Evolutionary conservation across 2,888 invertebrate species (phyloP).

Genomic region (Liopterus haemorrhoidalis): DNA sequence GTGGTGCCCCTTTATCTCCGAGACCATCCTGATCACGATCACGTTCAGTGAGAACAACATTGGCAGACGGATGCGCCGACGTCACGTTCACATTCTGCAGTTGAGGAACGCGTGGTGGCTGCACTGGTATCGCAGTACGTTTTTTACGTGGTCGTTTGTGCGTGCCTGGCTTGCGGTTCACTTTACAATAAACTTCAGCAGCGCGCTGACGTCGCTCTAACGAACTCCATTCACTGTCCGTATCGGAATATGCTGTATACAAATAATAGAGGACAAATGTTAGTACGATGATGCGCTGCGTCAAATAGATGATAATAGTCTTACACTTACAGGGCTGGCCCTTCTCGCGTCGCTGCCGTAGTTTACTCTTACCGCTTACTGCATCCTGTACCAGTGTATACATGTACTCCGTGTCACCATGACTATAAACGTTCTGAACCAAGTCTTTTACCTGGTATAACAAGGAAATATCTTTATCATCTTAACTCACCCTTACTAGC

Average conservation of each 20-base stretch:
- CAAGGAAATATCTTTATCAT: too few species aligned
- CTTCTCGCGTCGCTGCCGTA: slow-evolving; percentile 58
- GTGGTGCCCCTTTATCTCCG: too few species aligned
- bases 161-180: slow-evolving; percentile 61
- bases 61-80: slow-evolving; percentile 40
- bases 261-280: slow-evolving; percentile 20
- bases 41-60: slow-evolving; percentile 35
- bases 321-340: slow-evolving; percentile 60
- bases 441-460: slow-evolving; percentile 56
- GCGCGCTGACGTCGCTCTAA: slow-evolving; percentile 53
- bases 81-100: slow-evolving; percentile 45
- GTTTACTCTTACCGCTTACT: slow-evolving; percentile 54
- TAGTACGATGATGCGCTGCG: too few species aligned
- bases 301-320: too few species aligned
- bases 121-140: slow-evolving; percentile 75
- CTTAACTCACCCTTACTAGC: too few species aligned
- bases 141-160: slow-evolving; percentile 69
- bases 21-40: slow-evolving; percentile 43
- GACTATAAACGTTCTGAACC: slow-evolving; percentile 50
- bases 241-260: slow-evolving; percentile 71
- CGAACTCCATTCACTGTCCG: slow-evolving; percentile 84
- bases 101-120: slow-evolving; percentile 75
- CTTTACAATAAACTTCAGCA: slow-evolving; percentile 58
- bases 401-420: slow-evolving; percentile 57
- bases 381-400: slow-evolving; percentile 64